Conservation (phyloP, 2,797 vertebrate species). For the Rhodeus uyekii region DNA sequence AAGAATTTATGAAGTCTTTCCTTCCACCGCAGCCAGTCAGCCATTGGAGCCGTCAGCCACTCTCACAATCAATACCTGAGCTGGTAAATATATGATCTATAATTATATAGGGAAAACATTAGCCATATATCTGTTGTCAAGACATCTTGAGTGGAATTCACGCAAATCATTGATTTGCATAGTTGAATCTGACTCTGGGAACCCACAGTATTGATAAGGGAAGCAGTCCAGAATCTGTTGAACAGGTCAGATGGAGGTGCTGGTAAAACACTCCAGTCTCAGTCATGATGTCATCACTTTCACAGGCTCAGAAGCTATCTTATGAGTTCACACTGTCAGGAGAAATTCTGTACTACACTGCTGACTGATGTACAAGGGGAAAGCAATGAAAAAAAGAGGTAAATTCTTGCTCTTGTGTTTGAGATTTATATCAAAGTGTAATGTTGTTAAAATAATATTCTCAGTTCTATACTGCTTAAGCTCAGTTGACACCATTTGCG, state of each 20-base stretch:
- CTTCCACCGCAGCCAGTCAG: constrained; percentile 68
- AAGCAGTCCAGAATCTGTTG: background rate
- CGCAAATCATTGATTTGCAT: constrained; percentile 44
- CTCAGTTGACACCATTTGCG: background rate
- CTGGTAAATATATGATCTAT: constrained; percentile 60
- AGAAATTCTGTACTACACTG: constrained; percentile 78
- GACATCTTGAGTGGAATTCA: constrained; percentile 45
- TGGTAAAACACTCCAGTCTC: constrained; percentile 55
- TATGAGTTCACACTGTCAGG: constrained; percentile 76
- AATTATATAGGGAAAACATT: constrained; percentile 60
- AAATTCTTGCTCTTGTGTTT: background rate
- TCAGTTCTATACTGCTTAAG: background rate
- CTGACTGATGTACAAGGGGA: constrained; percentile 70
- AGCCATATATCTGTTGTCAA: constrained; percentile 58
- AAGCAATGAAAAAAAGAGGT: constrained; percentile 59
- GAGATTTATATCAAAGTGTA: background rate
- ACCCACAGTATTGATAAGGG: constrained; percentile 1
- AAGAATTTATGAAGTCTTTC: constrained; percentile 81
- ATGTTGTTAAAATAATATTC: background rate
- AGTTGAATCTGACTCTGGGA: constrained; percentile 7
- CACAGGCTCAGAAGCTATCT: constrained; percentile 70
- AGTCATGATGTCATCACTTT: constrained; percentile 66
- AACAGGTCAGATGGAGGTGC: background rate
- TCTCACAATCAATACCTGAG: constrained; percentile 56
- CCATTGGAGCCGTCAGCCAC: constrained; percentile 63